Evolutionary conservation across 2,888 invertebrate species (phyloP), one percentile per base, ranked within the genome.

Genomic region (Leucania comma): DNA sequence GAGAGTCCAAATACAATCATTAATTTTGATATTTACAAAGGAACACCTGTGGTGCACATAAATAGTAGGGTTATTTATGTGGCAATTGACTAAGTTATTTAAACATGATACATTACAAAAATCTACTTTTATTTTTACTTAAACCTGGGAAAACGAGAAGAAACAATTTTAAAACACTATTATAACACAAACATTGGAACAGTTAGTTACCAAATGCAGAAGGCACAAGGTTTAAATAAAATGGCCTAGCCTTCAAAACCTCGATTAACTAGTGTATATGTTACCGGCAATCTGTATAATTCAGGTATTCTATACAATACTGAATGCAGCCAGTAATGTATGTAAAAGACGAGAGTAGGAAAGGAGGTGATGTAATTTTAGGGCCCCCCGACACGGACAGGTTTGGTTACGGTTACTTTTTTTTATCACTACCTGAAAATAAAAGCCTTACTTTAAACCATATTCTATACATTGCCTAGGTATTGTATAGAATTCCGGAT

Each of bases 1-100:
- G 46, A 48, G 54, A 65, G 71, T 69, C 70, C 35, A 72, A 75
- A 63, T 75, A 70, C 54, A 68, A 72, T 72, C n/a, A 68, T 62
- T 65, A 67, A 73, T 73, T 77, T 66, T 72, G 74, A 68, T 84
- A 84, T 79, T 75, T 85, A 81, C 75, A 81, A 66, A 72, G 71
- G 63, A 81, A 78, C 71, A 78, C 73, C 65, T 73, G 67, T 68
- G 81, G 70, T 68, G 75, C 63, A 72, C 63, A 72, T 59, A 65
- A 51, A 71, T 62, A 63, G 46, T 42, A 50, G 62, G 63, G 56
- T 61, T 26, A 70, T 72, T 54, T 68, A 65, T 54, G 73, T 75
- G 72, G 59, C 65, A 75, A 81, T 81, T 82, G 72, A 83, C 81
- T 58, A 70, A 51, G 32, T 71, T 70, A 70, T 67, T 42, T 54